These are phyloP conservation scores for Corbicula japonica DNA, from an alignment of 2,888 invertebrate species.

Conservation along the genomic window DNA sequence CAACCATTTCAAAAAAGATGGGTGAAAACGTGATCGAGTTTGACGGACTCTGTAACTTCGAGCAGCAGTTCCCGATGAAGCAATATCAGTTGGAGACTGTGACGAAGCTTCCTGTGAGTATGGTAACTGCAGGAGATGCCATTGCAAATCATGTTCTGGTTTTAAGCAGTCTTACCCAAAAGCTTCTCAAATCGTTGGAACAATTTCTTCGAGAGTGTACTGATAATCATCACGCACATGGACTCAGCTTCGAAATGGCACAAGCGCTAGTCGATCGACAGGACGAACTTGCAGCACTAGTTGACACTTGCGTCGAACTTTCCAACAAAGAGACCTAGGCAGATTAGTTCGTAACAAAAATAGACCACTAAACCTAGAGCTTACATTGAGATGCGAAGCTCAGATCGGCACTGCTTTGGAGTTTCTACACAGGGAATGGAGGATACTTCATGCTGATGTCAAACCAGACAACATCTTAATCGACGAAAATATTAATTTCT, in stretches of 20 bases:
- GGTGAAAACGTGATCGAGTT: too few species aligned
- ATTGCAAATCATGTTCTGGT: not conserved
- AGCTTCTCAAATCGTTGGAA: not conserved
- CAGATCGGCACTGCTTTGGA: slow-evolving; percentile 1
- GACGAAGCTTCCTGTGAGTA: not conserved
- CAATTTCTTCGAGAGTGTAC: not conserved
- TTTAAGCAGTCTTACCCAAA: not conserved
- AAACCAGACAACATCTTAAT: slow-evolving; percentile 3
- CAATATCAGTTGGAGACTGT: not conserved
- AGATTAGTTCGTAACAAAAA: not conserved
- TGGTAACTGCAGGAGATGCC: not conserved
- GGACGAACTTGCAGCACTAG: not conserved
- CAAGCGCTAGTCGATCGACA: not conserved
- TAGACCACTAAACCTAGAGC: not conserved
- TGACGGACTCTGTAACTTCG: too few species aligned
- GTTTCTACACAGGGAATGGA: not conserved
- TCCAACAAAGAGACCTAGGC: too few species aligned
- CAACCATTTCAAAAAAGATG: too few species aligned
- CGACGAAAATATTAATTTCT: not conserved
- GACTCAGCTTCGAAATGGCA: not conserved
- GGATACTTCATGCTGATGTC: not conserved
- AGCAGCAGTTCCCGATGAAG: not conserved
- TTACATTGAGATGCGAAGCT: not conserved
- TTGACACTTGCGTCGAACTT: not conserved
- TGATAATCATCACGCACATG: slow-evolving; percentile 2